Conservation (phyloP, 2,888 invertebrate genomes). For the Rhagonycha fulva region DNA sequence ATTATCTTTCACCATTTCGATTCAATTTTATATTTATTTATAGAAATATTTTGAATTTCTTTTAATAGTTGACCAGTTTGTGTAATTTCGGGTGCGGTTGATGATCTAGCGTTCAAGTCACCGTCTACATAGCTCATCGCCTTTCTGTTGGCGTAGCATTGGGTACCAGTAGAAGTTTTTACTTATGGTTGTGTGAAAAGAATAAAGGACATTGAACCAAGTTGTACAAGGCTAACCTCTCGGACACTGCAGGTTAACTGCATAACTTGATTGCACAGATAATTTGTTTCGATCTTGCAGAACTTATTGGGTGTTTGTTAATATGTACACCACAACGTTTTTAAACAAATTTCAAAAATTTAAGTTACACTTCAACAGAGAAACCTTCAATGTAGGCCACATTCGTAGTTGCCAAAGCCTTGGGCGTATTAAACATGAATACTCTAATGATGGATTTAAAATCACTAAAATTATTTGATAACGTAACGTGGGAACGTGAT, state of each 20-base stretch:
- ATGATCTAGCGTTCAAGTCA: slow-evolving; percentile 22
- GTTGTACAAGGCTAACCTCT: slow-evolving; percentile 23
- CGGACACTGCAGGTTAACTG: slow-evolving; percentile 14
- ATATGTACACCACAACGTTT: not conserved
- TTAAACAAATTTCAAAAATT: not conserved
- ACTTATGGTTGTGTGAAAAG: slow-evolving; percentile 16
- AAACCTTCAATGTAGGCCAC: not conserved
- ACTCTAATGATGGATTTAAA: not conserved
- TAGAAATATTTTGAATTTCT: not conserved
- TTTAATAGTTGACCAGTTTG: not conserved
- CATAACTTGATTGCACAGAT: slow-evolving; percentile 7
- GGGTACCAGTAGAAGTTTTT: slow-evolving; percentile 21
- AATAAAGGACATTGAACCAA: slow-evolving; percentile 24
- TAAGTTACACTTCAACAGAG: not conserved
- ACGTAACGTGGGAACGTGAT: not conserved
- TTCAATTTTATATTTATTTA: not conserved
- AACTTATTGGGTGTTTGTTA: not conserved
- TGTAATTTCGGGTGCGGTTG: slow-evolving; percentile 16
- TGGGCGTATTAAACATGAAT: not conserved
- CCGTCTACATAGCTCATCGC: slow-evolving; percentile 10
- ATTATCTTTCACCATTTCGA: not conserved
- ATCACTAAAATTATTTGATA: not conserved
- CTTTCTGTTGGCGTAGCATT: slow-evolving; percentile 8
- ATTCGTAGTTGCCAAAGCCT: not conserved
- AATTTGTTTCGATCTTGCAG: not conserved